Evolutionary conservation across 2,888 invertebrate species (phyloP), one percentile per base, ranked within the genome.

Genomic region (Metallyticus violacea): DNA sequence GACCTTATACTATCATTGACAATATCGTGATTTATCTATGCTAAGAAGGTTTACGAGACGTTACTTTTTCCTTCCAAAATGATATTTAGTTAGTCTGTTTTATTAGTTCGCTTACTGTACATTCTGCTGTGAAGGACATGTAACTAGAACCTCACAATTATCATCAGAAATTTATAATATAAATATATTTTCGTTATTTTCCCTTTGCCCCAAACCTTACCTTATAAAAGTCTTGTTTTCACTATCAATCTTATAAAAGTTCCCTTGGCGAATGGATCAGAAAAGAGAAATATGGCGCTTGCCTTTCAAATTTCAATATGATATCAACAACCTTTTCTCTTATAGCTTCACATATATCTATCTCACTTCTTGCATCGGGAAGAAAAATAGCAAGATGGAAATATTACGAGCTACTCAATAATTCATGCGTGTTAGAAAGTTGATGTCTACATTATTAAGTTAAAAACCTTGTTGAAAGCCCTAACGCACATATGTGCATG

Each of bases 391-490:
- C 81, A 25, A 26, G 25, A 29, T 29, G 9, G 40, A 30, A 40
- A 40, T 29, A 81, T 81, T 81, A 81, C 81, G 26, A 81, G 81
- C 40, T 81, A 6, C 29, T 81, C 25, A 81, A 81, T 81, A 81
- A 81, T 81, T 28, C 81, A 81, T 81, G 29, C 25, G 15, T 22
- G 7, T 15, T 9, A 29, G 40, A 40, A 29, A 81, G 81, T 81
- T 81, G 30, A 81, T 40, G 81, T 81, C 81, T 81, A 81, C 29
- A 81, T 81, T 81, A 81, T 81, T 81, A 81, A 81, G 25, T 81
- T 81, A 81, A 81, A 40, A 81, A 81, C 29, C 81, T 81, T 81
- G 40, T 81, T 81, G 81, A 81, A 30, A 81, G 81, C 81, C 25
- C 26, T 81, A 25, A 81, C 25, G 25, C 26, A 81, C 28, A 40